phyloP scores from a whole-genome alignment of 2,797 vertebrate genomes.

The Dendrocincla tyrannina region DNA sequence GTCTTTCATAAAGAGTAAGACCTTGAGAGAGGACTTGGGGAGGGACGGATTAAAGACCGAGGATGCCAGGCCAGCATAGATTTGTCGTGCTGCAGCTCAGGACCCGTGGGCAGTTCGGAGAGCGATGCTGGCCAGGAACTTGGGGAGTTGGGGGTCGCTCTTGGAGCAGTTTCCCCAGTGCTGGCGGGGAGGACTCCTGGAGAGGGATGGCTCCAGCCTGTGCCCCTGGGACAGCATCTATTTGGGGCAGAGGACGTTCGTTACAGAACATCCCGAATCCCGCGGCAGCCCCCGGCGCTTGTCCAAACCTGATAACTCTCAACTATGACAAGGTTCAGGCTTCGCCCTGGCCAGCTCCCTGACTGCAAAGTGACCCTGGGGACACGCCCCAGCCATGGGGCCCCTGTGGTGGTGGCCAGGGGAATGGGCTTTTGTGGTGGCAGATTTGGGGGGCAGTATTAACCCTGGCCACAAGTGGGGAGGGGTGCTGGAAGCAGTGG shows the following conservation, averaged over 20 bases:
- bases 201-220: neutral
- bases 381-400: accelerated
- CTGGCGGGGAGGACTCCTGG: neutral
- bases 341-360: neutral
- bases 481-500: neutral
- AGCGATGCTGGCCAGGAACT: accelerated
- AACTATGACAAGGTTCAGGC: constrained; percentile 58
- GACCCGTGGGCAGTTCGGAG: accelerated
- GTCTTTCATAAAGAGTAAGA: constrained; percentile 15
- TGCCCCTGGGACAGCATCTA: neutral
- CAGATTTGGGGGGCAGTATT: accelerated
- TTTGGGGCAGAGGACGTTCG: constrained; percentile 45
- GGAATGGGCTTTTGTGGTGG: neutral
- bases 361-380: neutral
- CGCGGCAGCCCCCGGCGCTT: constrained; percentile 11
- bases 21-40: neutral
- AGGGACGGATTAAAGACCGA: neutral
- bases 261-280: constrained; percentile 61
- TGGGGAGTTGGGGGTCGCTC: neutral
- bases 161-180: neutral
- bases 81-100: neutral
- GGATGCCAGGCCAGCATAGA: neutral
- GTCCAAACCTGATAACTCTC: constrained; percentile 62
- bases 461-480: neutral
- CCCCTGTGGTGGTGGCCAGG: neutral